Conservation (phyloP, 2,797 vertebrate genomes). For the Carduelis carduelis region DNA sequence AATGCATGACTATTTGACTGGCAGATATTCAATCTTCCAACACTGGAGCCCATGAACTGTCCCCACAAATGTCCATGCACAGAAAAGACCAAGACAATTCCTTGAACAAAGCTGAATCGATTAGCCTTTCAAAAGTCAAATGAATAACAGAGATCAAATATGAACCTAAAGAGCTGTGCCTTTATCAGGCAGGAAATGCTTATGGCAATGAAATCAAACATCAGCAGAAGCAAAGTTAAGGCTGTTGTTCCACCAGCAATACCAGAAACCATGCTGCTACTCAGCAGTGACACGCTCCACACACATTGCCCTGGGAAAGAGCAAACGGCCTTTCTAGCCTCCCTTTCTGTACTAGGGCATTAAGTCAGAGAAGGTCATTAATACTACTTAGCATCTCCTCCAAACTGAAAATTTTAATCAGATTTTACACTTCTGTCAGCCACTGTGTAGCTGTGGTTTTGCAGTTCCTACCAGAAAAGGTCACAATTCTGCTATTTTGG, state of each 20-base stretch:
- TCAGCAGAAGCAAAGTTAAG: background rate
- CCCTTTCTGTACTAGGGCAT: background rate
- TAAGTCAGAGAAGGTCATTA: background rate
- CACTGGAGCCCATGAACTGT: background rate
- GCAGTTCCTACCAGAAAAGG: background rate
- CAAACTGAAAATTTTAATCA: background rate
- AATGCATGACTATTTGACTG: background rate
- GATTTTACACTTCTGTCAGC: background rate
- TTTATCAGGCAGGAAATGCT: background rate
- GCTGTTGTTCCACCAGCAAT: background rate
- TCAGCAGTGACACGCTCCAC: fast-evolving
- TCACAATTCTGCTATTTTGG: background rate
- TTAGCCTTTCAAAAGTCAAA: background rate
- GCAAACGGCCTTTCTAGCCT: background rate
- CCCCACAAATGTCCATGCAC: background rate
- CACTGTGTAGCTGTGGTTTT: background rate
- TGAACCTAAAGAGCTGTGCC: background rate
- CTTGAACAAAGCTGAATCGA: background rate
- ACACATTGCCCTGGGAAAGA: background rate
- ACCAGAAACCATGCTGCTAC: background rate
- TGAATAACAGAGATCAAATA: background rate
- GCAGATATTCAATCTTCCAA: background rate
- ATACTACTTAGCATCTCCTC: background rate
- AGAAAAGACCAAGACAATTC: background rate
- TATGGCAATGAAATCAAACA: background rate